Percentiles rank a stretch among this genome's conserved stretches.
phyloP scores from a whole-genome alignment of 2,113 vertebrate genomes.

The Odocoileus hemionus region DNA sequence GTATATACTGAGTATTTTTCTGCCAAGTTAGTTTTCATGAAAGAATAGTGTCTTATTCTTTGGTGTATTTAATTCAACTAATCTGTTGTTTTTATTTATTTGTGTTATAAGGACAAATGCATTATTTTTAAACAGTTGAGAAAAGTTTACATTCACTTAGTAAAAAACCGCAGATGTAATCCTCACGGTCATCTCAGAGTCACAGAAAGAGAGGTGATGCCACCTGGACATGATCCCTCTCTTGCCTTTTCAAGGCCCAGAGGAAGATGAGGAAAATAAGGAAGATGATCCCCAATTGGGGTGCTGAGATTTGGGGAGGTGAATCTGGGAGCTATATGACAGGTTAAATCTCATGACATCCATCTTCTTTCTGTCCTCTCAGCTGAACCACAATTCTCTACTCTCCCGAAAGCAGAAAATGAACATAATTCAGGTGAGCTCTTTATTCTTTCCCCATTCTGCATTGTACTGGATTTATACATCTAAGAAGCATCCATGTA shows the following conservation, averaged over 20 bases:
- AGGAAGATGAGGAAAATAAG: background rate
- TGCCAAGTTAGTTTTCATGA: background rate
- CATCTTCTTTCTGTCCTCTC: background rate
- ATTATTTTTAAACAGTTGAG: background rate
- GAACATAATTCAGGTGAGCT: constrained; percentile 13
- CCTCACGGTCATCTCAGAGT: background rate
- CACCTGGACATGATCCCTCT: background rate
- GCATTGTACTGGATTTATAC: background rate
- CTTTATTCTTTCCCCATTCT: background rate
- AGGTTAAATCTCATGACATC: background rate
- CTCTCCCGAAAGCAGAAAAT: background rate
- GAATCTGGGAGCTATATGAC: background rate
- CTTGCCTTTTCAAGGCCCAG: background rate
- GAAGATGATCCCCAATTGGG: background rate
- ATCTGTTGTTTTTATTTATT: background rate
- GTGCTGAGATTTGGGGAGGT: background rate
- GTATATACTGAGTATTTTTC: background rate
- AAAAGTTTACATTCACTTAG: background rate
- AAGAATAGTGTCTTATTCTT: background rate
- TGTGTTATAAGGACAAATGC: background rate
- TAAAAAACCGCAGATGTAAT: background rate
- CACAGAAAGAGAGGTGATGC: background rate
- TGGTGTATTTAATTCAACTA: background rate
- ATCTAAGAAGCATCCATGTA: background rate
- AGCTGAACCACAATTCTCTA: background rate